phyloP scores from a whole-genome alignment of 2,888 invertebrate genomes.

The Oscheius sp. region DNA sequence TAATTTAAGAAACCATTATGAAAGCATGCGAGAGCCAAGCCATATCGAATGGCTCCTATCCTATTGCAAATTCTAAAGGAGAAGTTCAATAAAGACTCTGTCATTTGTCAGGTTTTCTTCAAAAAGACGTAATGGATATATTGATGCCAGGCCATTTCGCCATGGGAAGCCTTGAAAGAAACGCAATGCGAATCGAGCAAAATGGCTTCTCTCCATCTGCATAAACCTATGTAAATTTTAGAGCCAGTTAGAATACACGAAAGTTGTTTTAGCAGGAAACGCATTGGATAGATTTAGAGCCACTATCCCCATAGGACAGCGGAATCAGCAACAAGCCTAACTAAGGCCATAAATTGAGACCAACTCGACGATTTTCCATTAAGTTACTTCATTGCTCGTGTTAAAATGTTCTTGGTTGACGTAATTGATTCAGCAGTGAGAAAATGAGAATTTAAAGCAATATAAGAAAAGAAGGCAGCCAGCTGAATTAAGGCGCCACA shows the following conservation, averaged over 20 bases:
- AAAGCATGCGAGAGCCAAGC: conserved; percentile 1
- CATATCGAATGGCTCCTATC: conserved; percentile 30
- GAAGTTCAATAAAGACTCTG: conserved; percentile 1
- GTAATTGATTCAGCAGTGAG: too few species aligned
- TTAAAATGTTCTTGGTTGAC: not conserved
- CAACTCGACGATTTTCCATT: too few species aligned
- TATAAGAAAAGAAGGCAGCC: conserved; percentile 4
- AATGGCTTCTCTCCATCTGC: not conserved
- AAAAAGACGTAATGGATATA: not conserved
- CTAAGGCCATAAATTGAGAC: conserved; percentile 7
- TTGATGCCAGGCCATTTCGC: not conserved
- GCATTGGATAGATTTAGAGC: conserved; percentile 16
- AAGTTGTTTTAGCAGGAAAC: not conserved
- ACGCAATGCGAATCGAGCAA: not conserved
- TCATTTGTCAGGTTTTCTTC: not conserved
- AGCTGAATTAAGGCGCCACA: conserved; percentile 25
- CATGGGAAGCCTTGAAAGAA: not conserved
- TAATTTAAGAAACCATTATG: not conserved
- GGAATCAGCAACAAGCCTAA: conserved; percentile 21
- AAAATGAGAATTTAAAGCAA: too few species aligned
- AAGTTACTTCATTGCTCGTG: not conserved
- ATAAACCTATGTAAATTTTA: not conserved
- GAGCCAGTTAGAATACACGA: conserved; percentile 6
- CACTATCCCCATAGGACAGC: not conserved
- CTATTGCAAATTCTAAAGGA: conserved; percentile 26